Base-by-base conservation (phyloP, 2,888 invertebrate genomes). In the Hirudinaria manillensis region DNA sequence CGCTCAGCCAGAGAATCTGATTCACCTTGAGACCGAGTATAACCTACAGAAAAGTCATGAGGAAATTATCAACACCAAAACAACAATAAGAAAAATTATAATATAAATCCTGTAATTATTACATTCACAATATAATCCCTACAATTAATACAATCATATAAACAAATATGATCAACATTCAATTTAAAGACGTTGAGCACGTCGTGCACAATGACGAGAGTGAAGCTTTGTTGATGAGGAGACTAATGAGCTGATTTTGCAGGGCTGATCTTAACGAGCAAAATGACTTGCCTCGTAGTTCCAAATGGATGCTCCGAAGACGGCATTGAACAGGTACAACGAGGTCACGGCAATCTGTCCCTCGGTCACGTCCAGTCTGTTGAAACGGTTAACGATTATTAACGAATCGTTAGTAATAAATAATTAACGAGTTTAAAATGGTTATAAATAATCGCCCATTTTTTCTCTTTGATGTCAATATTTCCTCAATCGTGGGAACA, bases 291-390 rank as follows among this genome's bases (percentile, higher is more conserved):
- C 61, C 61, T 61, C 24, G 7, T 61, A 19, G 32, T 34, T 27
- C 98, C 98, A 99, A 81, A 97, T 88, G 78, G 89, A 88, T 27
- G 93, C 89, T 16, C 98, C 98, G 83, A 94, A 91, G 75, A 91
- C 86, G 38, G 93, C 92, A 45, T 97, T 93, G 77, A 93, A 86
- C 76, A 95, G 82, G 83, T 97, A 93, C 81, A 97, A 92, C 72
- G 86, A 86, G 80, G 98, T 97, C 80, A 98, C 94, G 72, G 91
- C 90, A 86, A 93, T 91, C 87, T 99, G 99, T 7, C 96, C 97
- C 87, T 99, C 99, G 0, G 98, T 99, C 45, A 99, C 99, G 88
- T 99, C 99, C 80, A 99, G 88, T 74, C 86, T 87, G 81, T 55
- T 51, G 24, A 24, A 29, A 16, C 61, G n/a, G 13, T 61, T 2